Percentiles rank a stretch among this genome's conserved stretches.
phyloP scores from a whole-genome alignment of 2,797 vertebrate species.

The Sebastes cheni region DNA sequence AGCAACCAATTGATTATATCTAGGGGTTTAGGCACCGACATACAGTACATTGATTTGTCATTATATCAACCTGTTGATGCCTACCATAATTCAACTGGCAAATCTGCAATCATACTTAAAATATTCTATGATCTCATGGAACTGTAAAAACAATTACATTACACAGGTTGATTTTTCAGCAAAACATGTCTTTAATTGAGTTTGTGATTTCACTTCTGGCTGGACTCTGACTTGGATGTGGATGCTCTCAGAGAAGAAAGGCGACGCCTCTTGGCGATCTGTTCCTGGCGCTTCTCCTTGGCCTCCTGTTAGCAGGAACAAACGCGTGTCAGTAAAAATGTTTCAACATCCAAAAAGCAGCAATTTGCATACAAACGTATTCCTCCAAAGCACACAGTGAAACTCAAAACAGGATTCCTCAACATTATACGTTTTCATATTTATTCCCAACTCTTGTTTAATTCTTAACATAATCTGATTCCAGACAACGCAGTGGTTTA shows the following conservation, averaged over 20 bases:
- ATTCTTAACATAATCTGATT: not conserved
- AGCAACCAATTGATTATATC: too few relatives aligned
- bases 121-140: not conserved
- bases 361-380: too few relatives aligned
- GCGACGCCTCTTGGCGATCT: constrained; percentile 97
- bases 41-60: not conserved
- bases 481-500: not conserved
- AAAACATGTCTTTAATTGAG: constrained; percentile 73
- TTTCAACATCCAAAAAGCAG: not conserved
- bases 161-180: constrained; percentile 44
- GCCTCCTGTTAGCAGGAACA: constrained; percentile 86
- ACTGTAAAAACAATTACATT: not conserved
- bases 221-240: constrained; percentile 98
- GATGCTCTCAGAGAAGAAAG: constrained; percentile 97
- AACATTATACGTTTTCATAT: not conserved
- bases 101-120: not conserved
- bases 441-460: not conserved
- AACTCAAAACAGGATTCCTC: not conserved
- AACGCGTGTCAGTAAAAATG: not conserved
- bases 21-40: too few relatives aligned
- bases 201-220: constrained; percentile 91
- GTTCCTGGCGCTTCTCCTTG: constrained; percentile 98
- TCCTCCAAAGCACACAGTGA: not conserved
- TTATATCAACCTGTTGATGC: not conserved
- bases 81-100: not conserved